These are phyloP conservation scores for Grammomys surdaster DNA, from an alignment of 2,113 vertebrate genomes.

Conservation along the genomic window DNA sequence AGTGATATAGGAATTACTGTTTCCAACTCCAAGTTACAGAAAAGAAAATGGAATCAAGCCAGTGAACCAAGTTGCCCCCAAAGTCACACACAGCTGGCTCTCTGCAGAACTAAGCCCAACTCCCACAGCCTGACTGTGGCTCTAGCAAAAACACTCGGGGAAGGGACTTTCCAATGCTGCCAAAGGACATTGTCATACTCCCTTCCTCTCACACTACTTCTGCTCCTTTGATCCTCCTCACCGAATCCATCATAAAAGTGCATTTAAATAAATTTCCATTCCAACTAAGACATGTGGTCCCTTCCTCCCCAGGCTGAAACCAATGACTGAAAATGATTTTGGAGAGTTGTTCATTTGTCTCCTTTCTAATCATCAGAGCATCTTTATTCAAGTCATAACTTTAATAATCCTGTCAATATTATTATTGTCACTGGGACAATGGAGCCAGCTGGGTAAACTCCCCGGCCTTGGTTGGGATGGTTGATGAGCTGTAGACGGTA, in stretches of 20 bases:
- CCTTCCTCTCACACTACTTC: background rate
- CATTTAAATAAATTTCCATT: background rate
- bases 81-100: background rate
- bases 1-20: background rate
- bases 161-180: background rate
- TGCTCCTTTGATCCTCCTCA: background rate
- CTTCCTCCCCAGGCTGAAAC: background rate
- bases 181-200: too few species aligned
- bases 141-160: background rate
- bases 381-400: background rate
- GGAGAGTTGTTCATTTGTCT: slow-evolving; percentile 50
- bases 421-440: background rate
- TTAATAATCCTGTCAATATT: background rate
- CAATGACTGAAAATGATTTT: background rate
- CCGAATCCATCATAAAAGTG: background rate
- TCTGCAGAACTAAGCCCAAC: background rate
- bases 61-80: background rate
- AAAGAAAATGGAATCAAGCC: background rate
- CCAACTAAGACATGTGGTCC: background rate
- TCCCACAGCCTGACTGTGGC: too few species aligned
- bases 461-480: background rate
- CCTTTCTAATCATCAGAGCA: slow-evolving; percentile 9
- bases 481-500: background rate
- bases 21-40: background rate
- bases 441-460: background rate